A percentile compares a stretch with the other conserved stretches of the same genome.
phyloP scores from a whole-genome alignment of 2,797 vertebrate species.

The Sebastes vulpes region DNA sequence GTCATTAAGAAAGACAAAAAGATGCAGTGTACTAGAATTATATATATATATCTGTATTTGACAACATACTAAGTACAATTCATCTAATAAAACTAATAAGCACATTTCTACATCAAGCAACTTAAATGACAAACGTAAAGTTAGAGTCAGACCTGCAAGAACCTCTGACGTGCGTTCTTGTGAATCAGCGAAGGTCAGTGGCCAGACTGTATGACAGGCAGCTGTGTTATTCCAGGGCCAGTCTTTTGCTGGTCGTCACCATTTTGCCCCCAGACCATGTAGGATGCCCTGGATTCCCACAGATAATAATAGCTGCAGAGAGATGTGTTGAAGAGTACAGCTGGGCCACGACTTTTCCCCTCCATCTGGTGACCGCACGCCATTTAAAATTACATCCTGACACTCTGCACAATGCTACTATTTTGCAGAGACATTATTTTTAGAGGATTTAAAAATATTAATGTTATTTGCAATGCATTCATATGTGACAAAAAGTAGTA shows the following conservation, averaged over 20 bases:
- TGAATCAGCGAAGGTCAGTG: slow-evolving; percentile 28
- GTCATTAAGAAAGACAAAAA: not conserved
- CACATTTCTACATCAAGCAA: not conserved
- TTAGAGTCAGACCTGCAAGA: not conserved
- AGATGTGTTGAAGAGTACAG: slow-evolving; percentile 63
- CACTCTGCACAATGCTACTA: not conserved
- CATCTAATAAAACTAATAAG: not conserved
- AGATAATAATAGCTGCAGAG: slow-evolving; percentile 81
- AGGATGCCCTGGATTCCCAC: slow-evolving; percentile 78
- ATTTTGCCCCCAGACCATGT: slow-evolving; percentile 68
- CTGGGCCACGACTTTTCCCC: slow-evolving; percentile 35
- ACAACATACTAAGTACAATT: not conserved
- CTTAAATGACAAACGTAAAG: not conserved
- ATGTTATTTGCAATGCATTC: not conserved
- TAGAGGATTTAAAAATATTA: not conserved
- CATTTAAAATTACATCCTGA: slow-evolving; percentile 39
- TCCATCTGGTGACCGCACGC: slow-evolving; percentile 36
- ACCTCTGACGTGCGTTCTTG: not conserved
- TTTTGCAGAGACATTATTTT: not conserved
- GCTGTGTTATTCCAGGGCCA: slow-evolving; percentile 78
- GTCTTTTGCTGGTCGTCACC: slow-evolving; percentile 63
- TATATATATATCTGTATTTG: not conserved
- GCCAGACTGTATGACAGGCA: slow-evolving; percentile 55
- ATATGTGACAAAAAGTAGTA: not conserved
- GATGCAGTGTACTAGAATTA: not conserved